These are phyloP conservation scores for Pteronotus mesoamericanus DNA, from an alignment of 2,797 vertebrate genomes.

Conservation along the genomic window DNA sequence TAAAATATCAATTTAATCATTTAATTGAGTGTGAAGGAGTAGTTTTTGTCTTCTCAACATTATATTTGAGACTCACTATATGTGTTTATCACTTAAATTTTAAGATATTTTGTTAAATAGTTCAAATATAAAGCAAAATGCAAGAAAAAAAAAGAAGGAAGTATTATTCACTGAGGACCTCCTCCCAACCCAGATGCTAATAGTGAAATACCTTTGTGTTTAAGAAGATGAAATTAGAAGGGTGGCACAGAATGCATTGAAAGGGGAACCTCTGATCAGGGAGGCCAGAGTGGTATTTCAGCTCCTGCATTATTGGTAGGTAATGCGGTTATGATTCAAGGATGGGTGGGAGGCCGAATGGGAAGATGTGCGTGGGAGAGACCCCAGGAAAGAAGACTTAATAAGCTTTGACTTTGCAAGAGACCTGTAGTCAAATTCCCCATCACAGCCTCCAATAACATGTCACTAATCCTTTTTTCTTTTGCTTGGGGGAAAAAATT, in stretches of 20 bases:
- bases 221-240: not conserved
- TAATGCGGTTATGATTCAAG: not conserved
- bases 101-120: not conserved
- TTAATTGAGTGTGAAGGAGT: not conserved
- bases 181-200: not conserved
- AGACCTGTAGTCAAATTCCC: not conserved
- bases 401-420: not conserved
- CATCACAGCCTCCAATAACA: not conserved
- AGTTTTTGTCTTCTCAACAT: not conserved
- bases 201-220: not conserved
- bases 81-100: not conserved
- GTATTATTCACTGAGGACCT: not conserved
- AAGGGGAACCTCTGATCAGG: not conserved
- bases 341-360: not conserved
- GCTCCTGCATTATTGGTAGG: not conserved
- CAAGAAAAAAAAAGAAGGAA: not conserved
- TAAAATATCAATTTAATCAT: not conserved
- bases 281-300: not conserved
- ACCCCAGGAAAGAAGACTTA: not conserved
- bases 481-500: slow-evolving; percentile 40
- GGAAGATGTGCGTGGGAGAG: not conserved
- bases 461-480: slow-evolving; percentile 17
- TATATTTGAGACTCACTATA: not conserved
- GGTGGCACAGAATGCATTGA: not conserved
- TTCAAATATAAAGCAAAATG: not conserved